Base-by-base conservation (phyloP, 35 echinoderm and acorn worm species). In the Diadema setosum region DNA sequence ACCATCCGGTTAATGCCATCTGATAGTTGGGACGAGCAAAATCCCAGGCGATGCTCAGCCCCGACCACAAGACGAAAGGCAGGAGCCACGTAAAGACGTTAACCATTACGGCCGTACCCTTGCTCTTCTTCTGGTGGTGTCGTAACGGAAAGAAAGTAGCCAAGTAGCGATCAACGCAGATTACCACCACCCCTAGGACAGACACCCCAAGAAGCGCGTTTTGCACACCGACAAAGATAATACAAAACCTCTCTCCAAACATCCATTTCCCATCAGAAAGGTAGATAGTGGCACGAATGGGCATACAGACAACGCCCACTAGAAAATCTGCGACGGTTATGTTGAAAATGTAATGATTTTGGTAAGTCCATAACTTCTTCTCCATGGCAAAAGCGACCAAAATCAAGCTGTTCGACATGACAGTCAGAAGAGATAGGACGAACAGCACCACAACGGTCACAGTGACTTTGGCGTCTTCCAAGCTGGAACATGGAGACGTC, bases 131-230 rank as follows among this genome's bases (percentile, higher is more conserved):
- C 40, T 64, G 75, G 36, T 29, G 57, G 25, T 89, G 87, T 27
- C 16, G 18, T 16, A 89, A 29, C 23, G 87, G 87, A 39, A 81
- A 23, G 24, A 34, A 14, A 17, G 70, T 89, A 6, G 87, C 87
- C 55, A 81, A 39, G 39, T 89, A 89, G 40, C 87, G 87, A 39
- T 89, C 87, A 27, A 81, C 58, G 31, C 87, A 89, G 33, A 89
- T 89, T n/a, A 56, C 74, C 7, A 82, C 24, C 3, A 89, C 14
- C 26, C 49, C 65, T 23, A 81, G 16, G 29, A 89, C 70, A 18
- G 87, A 89, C 11, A 70, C 73, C 8, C 69, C 27, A 32, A 63
- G 36, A 26, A 82, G 43, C 5, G 26, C 31, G 48, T 89, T 56
- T 36, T 89, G 40, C 8, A 82, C 29, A 26, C 43, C 73, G 30